Base-by-base conservation (phyloP, 2,888 invertebrate species). In the Lasioglossum vierecki region DNA sequence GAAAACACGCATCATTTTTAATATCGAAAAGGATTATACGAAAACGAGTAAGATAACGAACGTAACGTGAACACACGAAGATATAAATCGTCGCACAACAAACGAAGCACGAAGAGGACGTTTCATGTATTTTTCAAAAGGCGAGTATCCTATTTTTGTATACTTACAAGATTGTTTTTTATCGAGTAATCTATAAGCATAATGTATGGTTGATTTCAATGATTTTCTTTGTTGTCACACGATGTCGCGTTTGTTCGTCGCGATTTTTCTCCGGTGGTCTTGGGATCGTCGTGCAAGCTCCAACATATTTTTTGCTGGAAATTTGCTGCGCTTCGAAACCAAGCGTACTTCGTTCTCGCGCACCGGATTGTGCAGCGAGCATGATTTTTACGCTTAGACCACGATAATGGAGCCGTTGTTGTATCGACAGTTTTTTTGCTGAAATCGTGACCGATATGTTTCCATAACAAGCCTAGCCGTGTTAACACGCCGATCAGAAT, bases 61-160 rank as follows among this genome's bases (percentile, higher is more conserved):
- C 76, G 57, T 76, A 75, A 82, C 63, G 70, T 46, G 86, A 89
- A 86, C 83, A 89, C 63, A 76, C 39, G 85, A 88, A 86, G 74
- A 85, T 9, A 72, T 39, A 68, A 63, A 53, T 76, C 87, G 41
- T 80, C 88, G 73, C 13, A 49, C 72, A 76, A 83, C 66, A 75
- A 78, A 82, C 73, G 82, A 86, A 73, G 80, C 60, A 73, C 35
- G 87, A 89, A 88, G 88, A 89, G 85, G 89, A 88, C 66, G 13
- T 73, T 66, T 76, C 63, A 71, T 72, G 11, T 74, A 35, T 63
- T 83, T 71, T 74, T 78, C 81, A 92, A 83, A 92, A 93, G 93
- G 93, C 93, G 93, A 93, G 93, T 93, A 93, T 93, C 87, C 79
- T 71, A 76, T 76, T 85, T 86, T 70, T 83, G 63, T 83, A 85